Evolutionary conservation across 2,888 invertebrate genomes (phyloP).

Genomic region (Brassicogethes aeneus): DNA sequence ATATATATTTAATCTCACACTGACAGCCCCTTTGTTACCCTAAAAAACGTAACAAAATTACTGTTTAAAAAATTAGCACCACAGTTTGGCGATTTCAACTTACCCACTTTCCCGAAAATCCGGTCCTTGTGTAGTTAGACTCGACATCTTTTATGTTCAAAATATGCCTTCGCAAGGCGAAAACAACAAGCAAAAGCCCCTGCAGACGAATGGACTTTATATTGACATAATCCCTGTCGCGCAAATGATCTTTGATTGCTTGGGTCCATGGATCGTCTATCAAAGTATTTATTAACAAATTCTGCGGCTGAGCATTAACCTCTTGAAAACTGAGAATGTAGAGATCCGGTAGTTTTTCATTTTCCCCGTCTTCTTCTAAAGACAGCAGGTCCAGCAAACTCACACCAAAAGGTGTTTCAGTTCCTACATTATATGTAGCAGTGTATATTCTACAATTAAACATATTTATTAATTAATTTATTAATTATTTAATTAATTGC

Average conservation of each 20-base stretch:
- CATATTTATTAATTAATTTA: slow-evolving; percentile 26
- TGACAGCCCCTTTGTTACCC: slow-evolving; percentile 95
- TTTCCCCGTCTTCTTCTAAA: slow-evolving; percentile 44
- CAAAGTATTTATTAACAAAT: slow-evolving; percentile 69
- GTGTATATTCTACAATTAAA: slow-evolving; percentile 64
- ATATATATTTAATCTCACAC: slow-evolving; percentile 76
- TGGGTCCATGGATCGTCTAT: slow-evolving; percentile 82
- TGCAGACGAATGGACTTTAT: slow-evolving; percentile 75
- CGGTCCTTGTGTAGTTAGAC: slow-evolving; percentile 80
- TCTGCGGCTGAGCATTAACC: slow-evolving; percentile 80
- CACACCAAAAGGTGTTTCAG: slow-evolving; percentile 59
- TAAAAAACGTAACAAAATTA: too few relatives aligned
- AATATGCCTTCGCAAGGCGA: slow-evolving; percentile 69
- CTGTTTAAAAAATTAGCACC: too few relatives aligned
- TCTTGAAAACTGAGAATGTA: slow-evolving; percentile 83
- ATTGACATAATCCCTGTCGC: slow-evolving; percentile 62
- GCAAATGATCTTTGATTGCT: slow-evolving; percentile 59
- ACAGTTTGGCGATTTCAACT: too few relatives aligned
- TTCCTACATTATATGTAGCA: slow-evolving; percentile 87
- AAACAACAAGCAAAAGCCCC: slow-evolving; percentile 73
- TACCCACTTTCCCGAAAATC: slow-evolving; percentile 89
- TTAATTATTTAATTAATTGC: too few relatives aligned
- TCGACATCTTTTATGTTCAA: slow-evolving; percentile 77
- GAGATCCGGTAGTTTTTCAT: slow-evolving; percentile 67
- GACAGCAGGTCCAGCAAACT: slow-evolving; percentile 61